Conservation (phyloP, 2,888 invertebrate genomes). For the Chironomus riparius region DNA sequence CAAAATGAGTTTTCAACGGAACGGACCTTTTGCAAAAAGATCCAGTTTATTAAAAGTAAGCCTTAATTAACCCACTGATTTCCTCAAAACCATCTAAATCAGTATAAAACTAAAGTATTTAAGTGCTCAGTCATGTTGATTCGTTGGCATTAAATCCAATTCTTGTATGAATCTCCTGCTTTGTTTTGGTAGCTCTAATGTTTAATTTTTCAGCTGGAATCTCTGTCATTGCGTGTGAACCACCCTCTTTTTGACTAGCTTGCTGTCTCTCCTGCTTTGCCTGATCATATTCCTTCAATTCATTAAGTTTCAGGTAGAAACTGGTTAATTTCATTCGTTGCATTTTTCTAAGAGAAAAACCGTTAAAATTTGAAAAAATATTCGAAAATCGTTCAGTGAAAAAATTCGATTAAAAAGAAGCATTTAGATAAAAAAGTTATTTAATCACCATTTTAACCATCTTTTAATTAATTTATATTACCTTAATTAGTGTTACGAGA, state of each 20-base stretch:
- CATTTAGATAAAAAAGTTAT: background rate
- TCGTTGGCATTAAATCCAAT: slow-evolving; percentile 2
- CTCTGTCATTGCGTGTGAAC: background rate
- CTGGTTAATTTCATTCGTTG: slow-evolving; percentile 17
- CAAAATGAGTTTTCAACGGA: no score
- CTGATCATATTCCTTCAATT: slow-evolving; percentile 26
- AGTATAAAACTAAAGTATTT: no score
- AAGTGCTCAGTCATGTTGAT: background rate
- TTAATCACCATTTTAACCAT: background rate
- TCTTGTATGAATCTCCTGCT: slow-evolving; percentile 8
- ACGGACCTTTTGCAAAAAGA: no score
- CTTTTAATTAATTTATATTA: background rate
- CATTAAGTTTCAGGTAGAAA: slow-evolving; percentile 17
- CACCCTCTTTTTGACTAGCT: background rate
- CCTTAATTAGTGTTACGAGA: background rate
- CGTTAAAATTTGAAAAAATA: background rate
- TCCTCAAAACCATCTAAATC: no score
- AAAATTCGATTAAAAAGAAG: background rate
- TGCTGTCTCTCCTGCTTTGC: slow-evolving; percentile 16
- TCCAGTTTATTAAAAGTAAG: no score
- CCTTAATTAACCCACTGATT: no score
- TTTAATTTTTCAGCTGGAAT: background rate
- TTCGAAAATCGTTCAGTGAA: background rate
- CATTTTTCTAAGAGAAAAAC: background rate
- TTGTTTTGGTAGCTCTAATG: slow-evolving; percentile 5